Percentiles rank a stretch among this genome's conserved stretches.
phyloP scores from a whole-genome alignment of 2,797 vertebrate species.

The Dermochelys coriacea region DNA sequence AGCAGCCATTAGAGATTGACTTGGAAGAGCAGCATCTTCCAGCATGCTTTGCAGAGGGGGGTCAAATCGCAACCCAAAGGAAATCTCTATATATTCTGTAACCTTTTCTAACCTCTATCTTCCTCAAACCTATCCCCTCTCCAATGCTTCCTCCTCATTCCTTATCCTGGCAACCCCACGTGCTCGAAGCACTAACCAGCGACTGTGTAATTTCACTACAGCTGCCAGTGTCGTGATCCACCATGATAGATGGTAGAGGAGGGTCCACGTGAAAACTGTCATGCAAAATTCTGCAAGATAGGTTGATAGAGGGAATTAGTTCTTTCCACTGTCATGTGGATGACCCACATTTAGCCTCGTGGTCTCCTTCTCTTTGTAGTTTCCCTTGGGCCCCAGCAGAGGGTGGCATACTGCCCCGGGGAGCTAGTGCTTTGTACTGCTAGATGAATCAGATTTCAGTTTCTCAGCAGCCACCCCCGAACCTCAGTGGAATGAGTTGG shows the following conservation, averaged over 20 bases:
- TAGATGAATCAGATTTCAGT: not conserved
- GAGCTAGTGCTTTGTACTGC: not conserved
- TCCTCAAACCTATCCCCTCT: not conserved
- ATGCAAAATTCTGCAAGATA: not conserved
- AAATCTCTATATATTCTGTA: not conserved
- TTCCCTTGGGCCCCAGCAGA: not conserved
- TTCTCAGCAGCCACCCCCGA: not conserved
- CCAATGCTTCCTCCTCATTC: not conserved
- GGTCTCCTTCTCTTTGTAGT: conserved; percentile 10
- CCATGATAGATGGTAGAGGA: not conserved
- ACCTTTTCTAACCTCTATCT: not conserved
- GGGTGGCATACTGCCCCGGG: not conserved
- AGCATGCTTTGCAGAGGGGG: not conserved
- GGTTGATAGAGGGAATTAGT: not conserved
- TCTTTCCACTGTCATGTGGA: not conserved
- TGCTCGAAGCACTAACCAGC: not conserved
- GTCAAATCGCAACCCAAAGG: not conserved
- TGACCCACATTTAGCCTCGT: conserved; percentile 32
- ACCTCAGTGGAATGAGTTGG: not conserved
- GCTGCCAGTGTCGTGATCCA: not conserved
- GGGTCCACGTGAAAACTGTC: not conserved
- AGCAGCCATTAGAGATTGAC: not conserved
- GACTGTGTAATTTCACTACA: conserved; percentile 10
- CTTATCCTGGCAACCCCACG: not conserved
- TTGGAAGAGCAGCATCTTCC: not conserved